Percentiles rank a stretch among this genome's conserved stretches.
These are phyloP conservation scores for Dallia pectoralis DNA, from an alignment of 2,797 vertebrate species.

Conservation along the genomic window DNA sequence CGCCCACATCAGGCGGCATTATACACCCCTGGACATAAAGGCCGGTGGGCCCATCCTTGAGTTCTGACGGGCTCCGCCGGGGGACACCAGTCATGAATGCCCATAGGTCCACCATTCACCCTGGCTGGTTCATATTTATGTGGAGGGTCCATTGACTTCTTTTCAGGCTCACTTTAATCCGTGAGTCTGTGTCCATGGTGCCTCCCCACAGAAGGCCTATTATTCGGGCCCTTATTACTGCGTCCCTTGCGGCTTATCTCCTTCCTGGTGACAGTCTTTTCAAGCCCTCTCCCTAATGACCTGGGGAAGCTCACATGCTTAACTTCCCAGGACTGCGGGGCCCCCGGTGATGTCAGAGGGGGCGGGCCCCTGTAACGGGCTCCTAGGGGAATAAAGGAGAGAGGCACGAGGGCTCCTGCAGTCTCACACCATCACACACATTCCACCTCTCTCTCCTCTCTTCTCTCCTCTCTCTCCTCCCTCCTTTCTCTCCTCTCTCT, in stretches of 20 bases:
- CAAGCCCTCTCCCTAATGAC: slow-evolving; percentile 82
- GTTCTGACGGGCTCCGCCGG: slow-evolving; percentile 38
- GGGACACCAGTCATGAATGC: slow-evolving; percentile 66
- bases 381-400: slow-evolving; percentile 58
- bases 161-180: slow-evolving; percentile 82
- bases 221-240: slow-evolving; percentile 79
- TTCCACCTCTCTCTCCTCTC: background rate
- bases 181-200: slow-evolving; percentile 75
- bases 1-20: background rate
- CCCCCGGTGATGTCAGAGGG: slow-evolving; percentile 74
- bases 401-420: slow-evolving; percentile 44
- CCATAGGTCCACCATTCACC: slow-evolving; percentile 71
- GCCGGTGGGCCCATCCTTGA: slow-evolving; percentile 56
- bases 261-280: slow-evolving; percentile 84
- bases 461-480: too few relatives aligned
- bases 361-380: slow-evolving; percentile 63
- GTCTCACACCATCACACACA: slow-evolving; percentile 16
- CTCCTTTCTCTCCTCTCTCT: too few relatives aligned
- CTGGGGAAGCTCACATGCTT: slow-evolving; percentile 82
- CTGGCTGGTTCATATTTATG: slow-evolving; percentile 76
- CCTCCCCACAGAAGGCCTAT: slow-evolving; percentile 80
- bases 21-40: background rate
- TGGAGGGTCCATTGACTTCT: slow-evolving; percentile 80
- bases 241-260: slow-evolving; percentile 79
- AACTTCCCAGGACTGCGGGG: slow-evolving; percentile 80